Conservation (phyloP, 2,797 vertebrate species). For the Gorsachius magnificus region DNA sequence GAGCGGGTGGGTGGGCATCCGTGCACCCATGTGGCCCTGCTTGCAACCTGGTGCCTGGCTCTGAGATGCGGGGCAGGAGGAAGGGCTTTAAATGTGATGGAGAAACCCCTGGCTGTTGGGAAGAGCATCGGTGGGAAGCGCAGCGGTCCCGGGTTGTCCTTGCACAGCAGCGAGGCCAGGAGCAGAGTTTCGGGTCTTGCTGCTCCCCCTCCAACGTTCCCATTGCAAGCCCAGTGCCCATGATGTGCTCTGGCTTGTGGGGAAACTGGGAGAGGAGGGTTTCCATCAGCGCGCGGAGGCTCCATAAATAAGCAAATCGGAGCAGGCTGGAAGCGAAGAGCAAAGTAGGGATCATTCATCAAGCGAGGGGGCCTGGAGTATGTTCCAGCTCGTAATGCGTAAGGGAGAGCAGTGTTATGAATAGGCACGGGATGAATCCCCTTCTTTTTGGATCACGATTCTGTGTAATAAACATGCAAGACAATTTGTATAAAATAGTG, state of each 20-base stretch:
- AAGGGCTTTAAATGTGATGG: background rate
- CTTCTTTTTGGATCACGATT: conserved; percentile 44
- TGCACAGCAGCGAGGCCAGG: background rate
- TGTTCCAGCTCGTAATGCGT: conserved; percentile 3
- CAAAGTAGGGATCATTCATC: conserved; percentile 42
- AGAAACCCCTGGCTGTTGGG: background rate
- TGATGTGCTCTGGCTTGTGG: background rate
- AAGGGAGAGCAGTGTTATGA: conserved; percentile 17
- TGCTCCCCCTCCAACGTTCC: background rate
- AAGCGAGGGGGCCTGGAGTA: conserved; percentile 25
- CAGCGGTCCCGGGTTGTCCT: background rate
- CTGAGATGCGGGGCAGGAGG: accelerated
- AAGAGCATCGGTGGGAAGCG: background rate
- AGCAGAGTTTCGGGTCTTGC: background rate
- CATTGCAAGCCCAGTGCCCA: background rate
- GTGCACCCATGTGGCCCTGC: accelerated
- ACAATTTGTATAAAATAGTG: conserved; percentile 61
- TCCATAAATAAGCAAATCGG: conserved; percentile 31
- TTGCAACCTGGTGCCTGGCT: background rate
- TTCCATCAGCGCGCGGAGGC: background rate
- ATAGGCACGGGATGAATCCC: conserved; percentile 37
- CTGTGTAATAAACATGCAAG: conserved; percentile 53
- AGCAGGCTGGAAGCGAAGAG: conserved; percentile 28
- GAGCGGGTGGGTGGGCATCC: background rate
- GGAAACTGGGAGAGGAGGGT: background rate